A percentile compares a stretch with the other conserved stretches of the same genome.
phyloP scores from a whole-genome alignment of 2,113 vertebrate species.

The Zosterops hypoxanthus region DNA sequence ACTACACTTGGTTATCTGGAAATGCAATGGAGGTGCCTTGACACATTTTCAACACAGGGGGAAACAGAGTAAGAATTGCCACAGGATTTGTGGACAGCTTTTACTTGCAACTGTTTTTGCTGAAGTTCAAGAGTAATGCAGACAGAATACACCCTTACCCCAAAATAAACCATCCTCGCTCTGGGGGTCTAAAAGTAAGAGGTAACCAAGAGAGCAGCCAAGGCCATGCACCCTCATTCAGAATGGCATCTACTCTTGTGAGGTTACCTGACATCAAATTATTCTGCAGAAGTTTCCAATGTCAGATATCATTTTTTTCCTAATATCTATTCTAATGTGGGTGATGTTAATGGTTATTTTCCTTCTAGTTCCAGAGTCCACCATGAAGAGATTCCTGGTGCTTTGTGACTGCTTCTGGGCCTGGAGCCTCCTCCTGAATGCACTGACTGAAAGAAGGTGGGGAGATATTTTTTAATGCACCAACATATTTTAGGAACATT shows the following conservation, averaged over 20 bases:
- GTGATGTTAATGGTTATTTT: constrained; percentile 63
- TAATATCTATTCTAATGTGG: constrained; percentile 7
- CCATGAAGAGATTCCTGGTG: constrained; percentile 83
- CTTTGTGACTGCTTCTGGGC: constrained; percentile 86
- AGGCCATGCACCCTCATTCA: not conserved
- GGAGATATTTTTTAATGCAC: constrained; percentile 42
- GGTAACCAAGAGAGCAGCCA: not conserved
- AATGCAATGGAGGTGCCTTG: not conserved
- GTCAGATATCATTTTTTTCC: not conserved
- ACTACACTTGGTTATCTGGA: not conserved
- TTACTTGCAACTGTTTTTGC: not conserved
- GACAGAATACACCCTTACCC: not conserved
- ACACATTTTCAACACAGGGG: not conserved
- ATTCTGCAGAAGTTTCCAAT: constrained; percentile 44
- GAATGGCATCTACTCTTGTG: constrained; percentile 21
- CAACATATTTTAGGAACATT: constrained; percentile 32
- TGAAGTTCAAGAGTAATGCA: not conserved
- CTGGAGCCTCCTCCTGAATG: constrained; percentile 83
- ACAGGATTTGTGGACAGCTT: not conserved
- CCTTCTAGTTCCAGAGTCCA: constrained; percentile 79
- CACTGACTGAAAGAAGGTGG: constrained; percentile 91
- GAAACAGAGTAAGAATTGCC: not conserved
- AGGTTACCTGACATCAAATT: constrained; percentile 62
- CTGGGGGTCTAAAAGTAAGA: constrained; percentile 13
- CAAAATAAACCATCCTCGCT: not conserved